A percentile compares a stretch with the other conserved stretches of the same genome.
phyloP scores from a whole-genome alignment of 2,888 invertebrate genomes.

The Busseola fusca region DNA sequence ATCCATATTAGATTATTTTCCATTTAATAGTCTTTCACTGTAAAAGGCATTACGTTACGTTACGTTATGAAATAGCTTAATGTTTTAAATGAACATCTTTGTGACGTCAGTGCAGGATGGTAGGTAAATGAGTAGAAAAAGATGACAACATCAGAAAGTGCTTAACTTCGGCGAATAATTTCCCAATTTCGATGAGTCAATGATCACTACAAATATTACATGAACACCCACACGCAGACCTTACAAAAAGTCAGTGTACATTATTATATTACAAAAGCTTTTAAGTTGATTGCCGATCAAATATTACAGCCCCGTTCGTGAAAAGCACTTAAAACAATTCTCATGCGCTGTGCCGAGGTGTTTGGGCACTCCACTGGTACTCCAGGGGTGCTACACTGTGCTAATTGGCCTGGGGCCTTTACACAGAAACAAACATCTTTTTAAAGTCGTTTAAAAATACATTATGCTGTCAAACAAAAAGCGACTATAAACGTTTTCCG shows the following conservation, averaged over 20 bases:
- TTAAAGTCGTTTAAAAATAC: conserved; percentile 81
- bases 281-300: conserved; percentile 69
- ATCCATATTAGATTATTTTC: neutral
- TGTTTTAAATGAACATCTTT: neutral
- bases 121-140: neutral
- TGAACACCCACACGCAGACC: conserved; percentile 27
- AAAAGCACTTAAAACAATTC: conserved; percentile 73
- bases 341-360: conserved; percentile 58
- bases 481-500: conserved; percentile 51
- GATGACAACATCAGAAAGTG: neutral
- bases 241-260: conserved; percentile 51
- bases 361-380: conserved; percentile 50
- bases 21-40: neutral
- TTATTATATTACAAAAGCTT: conserved; percentile 63
- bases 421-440: conserved; percentile 69
- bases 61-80: neutral
- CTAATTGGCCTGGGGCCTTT: conserved; percentile 75
- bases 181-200: conserved; percentile 33
- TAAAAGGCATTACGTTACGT: neutral
- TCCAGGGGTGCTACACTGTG: conserved; percentile 55
- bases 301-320: conserved; percentile 69
- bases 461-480: conserved; percentile 79
- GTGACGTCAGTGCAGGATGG: neutral
- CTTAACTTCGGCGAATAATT: conserved; percentile 20
- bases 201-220: conserved; percentile 49